Base-by-base conservation (phyloP, 2,797 vertebrate species). In the Taeniopygia guttata region DNA sequence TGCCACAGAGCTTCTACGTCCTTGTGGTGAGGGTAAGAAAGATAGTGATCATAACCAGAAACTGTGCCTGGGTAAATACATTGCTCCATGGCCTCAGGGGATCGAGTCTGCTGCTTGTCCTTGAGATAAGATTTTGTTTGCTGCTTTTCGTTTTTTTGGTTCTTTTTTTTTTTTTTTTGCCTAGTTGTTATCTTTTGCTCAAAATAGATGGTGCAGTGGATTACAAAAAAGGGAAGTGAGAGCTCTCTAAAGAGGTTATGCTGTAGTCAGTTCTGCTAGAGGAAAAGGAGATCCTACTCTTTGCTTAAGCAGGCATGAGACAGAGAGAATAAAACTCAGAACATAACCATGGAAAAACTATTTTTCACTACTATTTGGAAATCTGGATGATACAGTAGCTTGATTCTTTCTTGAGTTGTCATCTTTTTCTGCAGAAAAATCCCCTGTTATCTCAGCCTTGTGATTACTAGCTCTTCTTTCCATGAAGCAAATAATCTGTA, bases 11-110 rank as follows among this genome's bases (percentile, higher is more conserved):
- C 75, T 95, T 89, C 86, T 59, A 29, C 21, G 5, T 91, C 84
- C 84, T 72, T 60, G 45, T 4, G 29, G 83, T 51, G 58, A 82
- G 73, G 45, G 38, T 54, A 85, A 81, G 72, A 87, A 88, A 96
- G 96, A 97, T 97, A 94, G 80, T 38, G 55, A 97, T 96, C 92
- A 23, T 91, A 91, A 77, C 81, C 70, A 94, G 91, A 90, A 96
- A 95, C 70, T 84, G 77, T 84, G 90, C 87, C 94, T 90, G 78
- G 63, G 72, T 76, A 92, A 55, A 45, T 0, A 34, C 56, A 27
- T 74, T 78, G 93, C 90, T 74, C 77, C 49, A 5, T 66, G 77
- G 63, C 90, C 91, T 90, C 78, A 40, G 78, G 62, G 64, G 42
- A 83, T 66, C 1, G 3, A 90, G 40, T 62, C 74, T 85, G 49